Evolutionary conservation across 1,140 invertebrate species (phyloP).

Genomic region (Hestina assimilis): DNA sequence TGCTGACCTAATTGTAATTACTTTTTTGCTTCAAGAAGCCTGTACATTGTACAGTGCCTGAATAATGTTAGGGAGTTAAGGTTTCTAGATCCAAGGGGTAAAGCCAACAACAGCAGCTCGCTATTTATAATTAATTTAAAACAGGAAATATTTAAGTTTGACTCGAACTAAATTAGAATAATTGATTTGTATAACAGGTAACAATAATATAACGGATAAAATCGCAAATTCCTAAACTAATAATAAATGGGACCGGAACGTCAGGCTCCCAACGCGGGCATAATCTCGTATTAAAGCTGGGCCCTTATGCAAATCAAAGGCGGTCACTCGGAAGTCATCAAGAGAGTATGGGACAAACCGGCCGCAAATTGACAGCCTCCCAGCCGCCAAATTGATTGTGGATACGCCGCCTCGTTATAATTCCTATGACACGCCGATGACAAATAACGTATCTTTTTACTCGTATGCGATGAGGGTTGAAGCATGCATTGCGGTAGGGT

Average conservation of each 20-base stretch:
- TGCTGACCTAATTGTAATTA: too few species aligned
- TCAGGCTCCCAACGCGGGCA: constrained; percentile 50
- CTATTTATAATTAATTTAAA: too few species aligned
- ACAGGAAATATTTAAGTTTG: too few species aligned
- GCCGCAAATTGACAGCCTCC: constrained; percentile 66
- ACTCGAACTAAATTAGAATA: too few species aligned
- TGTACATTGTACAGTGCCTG: too few species aligned
- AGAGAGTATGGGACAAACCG: constrained; percentile 35
- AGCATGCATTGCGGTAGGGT: neutral
- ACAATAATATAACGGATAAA: neutral
- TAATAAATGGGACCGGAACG: constrained; percentile 41
- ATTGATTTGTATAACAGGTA: neutral
- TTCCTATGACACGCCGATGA: constrained; percentile 44
- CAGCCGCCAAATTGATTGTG: constrained; percentile 64
- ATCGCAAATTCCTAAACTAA: constrained; percentile 60
- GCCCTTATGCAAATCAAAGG: constrained; percentile 72
- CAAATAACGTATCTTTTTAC: constrained; percentile 38
- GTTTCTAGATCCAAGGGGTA: too few species aligned
- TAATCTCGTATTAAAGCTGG: constrained; percentile 71
- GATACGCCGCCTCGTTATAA: constrained; percentile 61
- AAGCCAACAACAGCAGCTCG: too few species aligned
- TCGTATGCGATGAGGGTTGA: neutral
- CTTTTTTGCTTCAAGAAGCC: too few species aligned
- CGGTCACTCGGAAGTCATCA: constrained; percentile 75
- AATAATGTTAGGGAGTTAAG: too few species aligned